These are phyloP conservation scores for Hipposideros larvatus DNA, from an alignment of 2,797 vertebrate genomes.

Conservation along the genomic window DNA sequence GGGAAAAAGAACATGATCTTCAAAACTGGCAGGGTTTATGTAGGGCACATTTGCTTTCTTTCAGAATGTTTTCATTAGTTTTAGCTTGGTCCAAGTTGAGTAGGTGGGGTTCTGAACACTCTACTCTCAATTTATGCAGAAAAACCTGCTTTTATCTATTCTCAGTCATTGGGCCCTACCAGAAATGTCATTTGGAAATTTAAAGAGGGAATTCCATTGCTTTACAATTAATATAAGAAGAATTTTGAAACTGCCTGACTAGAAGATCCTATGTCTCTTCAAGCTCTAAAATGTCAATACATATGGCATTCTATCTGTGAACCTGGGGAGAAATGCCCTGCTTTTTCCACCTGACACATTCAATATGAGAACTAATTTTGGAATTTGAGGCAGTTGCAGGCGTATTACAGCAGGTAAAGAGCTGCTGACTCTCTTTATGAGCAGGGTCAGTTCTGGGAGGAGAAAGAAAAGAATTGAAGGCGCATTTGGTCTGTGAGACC, in stretches of 20 bases:
- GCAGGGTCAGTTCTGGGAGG: constrained; percentile 10
- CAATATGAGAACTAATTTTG: constrained; percentile 48
- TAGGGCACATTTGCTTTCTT: not conserved
- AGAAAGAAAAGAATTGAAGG: constrained; percentile 48
- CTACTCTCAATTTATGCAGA: not conserved
- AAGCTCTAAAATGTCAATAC: not conserved
- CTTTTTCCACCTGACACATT: constrained; percentile 25
- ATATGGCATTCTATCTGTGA: not conserved
- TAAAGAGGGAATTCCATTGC: not conserved
- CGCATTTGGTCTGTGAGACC: constrained; percentile 33
- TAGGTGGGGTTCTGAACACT: not conserved
- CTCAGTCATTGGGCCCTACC: not conserved
- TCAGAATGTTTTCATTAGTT: not conserved
- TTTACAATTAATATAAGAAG: constrained; percentile 47
- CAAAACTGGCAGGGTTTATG: not conserved
- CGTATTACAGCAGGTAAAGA: constrained; percentile 14
- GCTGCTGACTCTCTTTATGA: constrained; percentile 16
- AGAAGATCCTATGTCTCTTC: not conserved
- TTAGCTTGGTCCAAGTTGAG: constrained; percentile 8
- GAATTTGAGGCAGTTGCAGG: not conserved
- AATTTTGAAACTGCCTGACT: constrained; percentile 2
- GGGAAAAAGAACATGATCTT: not conserved
- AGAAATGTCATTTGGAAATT: constrained; percentile 26
- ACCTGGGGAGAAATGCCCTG: not conserved
- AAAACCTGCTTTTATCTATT: not conserved